phyloP scores from a whole-genome alignment of 2,797 vertebrate genomes.

The Argya squamiceps region DNA sequence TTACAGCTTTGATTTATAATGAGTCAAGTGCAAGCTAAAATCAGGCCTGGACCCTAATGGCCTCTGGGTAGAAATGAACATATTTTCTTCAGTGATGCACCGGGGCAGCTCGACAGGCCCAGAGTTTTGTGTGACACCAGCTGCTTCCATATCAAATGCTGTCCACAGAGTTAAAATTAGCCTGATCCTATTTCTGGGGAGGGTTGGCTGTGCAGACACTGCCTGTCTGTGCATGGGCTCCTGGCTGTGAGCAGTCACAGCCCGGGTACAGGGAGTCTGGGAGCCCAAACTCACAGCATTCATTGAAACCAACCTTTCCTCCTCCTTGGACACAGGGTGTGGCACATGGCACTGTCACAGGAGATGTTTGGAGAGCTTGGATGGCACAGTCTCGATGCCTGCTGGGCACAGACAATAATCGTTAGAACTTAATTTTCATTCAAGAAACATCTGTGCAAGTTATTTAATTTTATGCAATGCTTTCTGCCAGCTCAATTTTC shows the following conservation, averaged over 20 bases:
- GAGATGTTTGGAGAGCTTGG: neutral
- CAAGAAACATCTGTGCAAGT: neutral
- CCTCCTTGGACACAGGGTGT: neutral
- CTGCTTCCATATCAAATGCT: conserved; percentile 76
- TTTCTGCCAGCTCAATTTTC: neutral
- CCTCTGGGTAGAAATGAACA: conserved; percentile 61
- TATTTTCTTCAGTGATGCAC: conserved; percentile 45
- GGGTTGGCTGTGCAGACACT: neutral
- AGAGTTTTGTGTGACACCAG: conserved; percentile 73
- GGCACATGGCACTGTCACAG: neutral
- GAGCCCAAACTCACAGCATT: neutral
- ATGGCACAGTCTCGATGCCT: neutral
- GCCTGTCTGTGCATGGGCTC: neutral
- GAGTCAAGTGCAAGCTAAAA: conserved; percentile 11
- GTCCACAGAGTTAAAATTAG: conserved; percentile 72
- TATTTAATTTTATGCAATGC: neutral
- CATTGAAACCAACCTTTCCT: neutral
- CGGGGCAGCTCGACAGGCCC: conserved; percentile 27
- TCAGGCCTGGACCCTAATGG: neutral
- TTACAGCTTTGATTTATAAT: neutral
- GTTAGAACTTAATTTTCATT: neutral
- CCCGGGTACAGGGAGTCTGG: neutral
- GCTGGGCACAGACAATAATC: neutral
- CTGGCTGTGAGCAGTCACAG: neutral
- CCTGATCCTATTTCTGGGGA: conserved; percentile 56